phyloP scores from a whole-genome alignment of 2,797 vertebrate species.

The Oceanodroma leucorhoa region DNA sequence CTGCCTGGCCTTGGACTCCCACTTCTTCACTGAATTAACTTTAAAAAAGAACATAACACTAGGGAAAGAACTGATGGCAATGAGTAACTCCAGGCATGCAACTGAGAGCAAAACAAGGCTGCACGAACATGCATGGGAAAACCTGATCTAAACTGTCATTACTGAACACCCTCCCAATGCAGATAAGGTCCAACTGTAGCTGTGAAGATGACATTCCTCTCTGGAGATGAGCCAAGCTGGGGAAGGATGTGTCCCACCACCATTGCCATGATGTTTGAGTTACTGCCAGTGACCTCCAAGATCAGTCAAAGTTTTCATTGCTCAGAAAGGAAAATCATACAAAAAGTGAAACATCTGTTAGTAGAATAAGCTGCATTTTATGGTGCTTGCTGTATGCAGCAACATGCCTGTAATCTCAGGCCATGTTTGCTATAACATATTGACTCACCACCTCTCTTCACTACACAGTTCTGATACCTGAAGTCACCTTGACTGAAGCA shows the following conservation, averaged over 20 bases:
- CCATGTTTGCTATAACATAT: slow-evolving; percentile 1
- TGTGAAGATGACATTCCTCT: slow-evolving; percentile 54
- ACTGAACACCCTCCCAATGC: background rate
- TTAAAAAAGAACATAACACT: background rate
- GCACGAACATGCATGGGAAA: slow-evolving; percentile 45
- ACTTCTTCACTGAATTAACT: background rate
- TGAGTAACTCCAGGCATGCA: background rate
- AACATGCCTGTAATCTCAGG: slow-evolving; percentile 17
- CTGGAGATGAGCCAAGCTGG: slow-evolving; percentile 54
- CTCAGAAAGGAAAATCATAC: slow-evolving; percentile 36
- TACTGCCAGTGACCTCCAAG: slow-evolving; percentile 59
- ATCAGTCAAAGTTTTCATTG: slow-evolving; percentile 61
- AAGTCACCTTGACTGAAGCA: slow-evolving; percentile 28
- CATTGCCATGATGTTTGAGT: slow-evolving; percentile 49
- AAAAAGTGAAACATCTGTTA: slow-evolving; percentile 46
- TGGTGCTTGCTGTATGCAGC: slow-evolving; percentile 9
- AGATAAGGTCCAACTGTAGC: slow-evolving; percentile 56
- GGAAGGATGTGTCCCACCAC: slow-evolving; percentile 42
- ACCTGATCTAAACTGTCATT: slow-evolving; percentile 49
- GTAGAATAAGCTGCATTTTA: slow-evolving; percentile 23
- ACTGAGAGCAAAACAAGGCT: slow-evolving; percentile 24
- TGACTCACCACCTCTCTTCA: background rate
- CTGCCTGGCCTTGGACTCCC: background rate
- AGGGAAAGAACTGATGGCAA: background rate
- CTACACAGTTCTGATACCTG: background rate